Evolutionary conservation across 2,113 vertebrate genomes (phyloP), one percentile per base, ranked within the genome.

Genomic region (Scytalopus superciliaris): DNA sequence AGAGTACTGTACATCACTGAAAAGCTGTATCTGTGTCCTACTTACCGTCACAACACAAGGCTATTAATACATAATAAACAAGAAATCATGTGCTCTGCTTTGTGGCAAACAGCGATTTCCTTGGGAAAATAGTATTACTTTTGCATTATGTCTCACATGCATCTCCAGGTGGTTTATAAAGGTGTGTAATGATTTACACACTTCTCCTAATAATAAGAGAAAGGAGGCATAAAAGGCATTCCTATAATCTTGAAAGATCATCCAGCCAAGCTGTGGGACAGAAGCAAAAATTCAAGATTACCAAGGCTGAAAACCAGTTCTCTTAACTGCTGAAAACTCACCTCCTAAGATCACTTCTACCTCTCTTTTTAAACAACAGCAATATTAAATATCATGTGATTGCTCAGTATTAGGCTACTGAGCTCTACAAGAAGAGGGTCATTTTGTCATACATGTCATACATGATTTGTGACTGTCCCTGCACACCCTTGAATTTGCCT

Each of bases 21-120:
- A 93, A 91, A 97, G 63, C 78, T 70, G 30, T 87, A 83, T 94
- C 81, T 92, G 72, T 90, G 90, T 87, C 92, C 92, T 92, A 89
- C 88, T 93, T 96, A 89, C 76, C 69, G 56, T 31, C 69, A 23
- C 62, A 95, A 87, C 90, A 74, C 70, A 84, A 57, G 45, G 37
- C 80, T 94, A 89, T 93, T 93, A 96, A 90, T 96, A 87, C 76
- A 90, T 53, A 94, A 90, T 92, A 96, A 93, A 89, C 90, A 92
- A 92, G 69, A 84, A 92, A 78, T 84, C 86, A 81, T 19, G 14
- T 69, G 53, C 69, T 88, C 45, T 50, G 45, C 79, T 89, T 76
- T 92, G 64, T 76, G 64, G 80, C 90, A 95, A 90, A 89, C 28
- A 79, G 44, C 0, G 1, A 76, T 82, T 92, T 94, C 64, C 78